Evolutionary conservation across 2,888 invertebrate species (phyloP), one percentile per base, ranked within the genome.

Genomic region (Colostygia pectinataria): DNA sequence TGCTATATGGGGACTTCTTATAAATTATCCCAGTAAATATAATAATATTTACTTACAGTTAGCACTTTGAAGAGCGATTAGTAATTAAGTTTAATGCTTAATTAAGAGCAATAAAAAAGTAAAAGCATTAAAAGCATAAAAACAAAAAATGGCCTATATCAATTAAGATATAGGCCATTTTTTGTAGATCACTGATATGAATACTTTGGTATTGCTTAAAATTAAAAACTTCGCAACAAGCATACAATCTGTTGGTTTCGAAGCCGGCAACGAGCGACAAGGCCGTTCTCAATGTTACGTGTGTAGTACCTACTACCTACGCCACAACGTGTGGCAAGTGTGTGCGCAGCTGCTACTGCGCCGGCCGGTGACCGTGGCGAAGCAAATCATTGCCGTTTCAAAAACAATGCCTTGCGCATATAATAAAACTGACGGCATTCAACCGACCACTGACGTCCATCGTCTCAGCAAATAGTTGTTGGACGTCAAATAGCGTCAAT

Each of bases 201-300:
- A 1, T 28, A 2, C 10, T 12, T 0, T 10, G 9, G 9, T 39
- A 7, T 39, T n/a, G 12, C 20, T 20, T 20, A 20, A 4, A 29
- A 28, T 18, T n/a, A 18, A 46, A 38, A 38, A n/a, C 8, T 67
- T 65, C 57, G 64, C 57, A 71, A 72, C 63, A 58, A 70, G 57
- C 59, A 59, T 49, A 65, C 59, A 51, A 57, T 44, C 49, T 53
- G 45, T 32, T 37, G 59, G 61, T 61, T 68, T 63, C 55, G 65
- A 59, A 68, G 69, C 60, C 72, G 70, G 73, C 77, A 83, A 77
- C 77, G 68, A 66, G 71, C 78, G 52, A 67, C 84, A 85, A 89
- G 85, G 87, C 83, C 86, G 80, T 66, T 70, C 61, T 79, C 80
- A 83, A 83, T 85, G 84, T 76, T 80, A 80, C 76, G 68, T 65